phyloP scores from a whole-genome alignment of 2,113 vertebrate species.

The Pyxicephalus adspersus region DNA sequence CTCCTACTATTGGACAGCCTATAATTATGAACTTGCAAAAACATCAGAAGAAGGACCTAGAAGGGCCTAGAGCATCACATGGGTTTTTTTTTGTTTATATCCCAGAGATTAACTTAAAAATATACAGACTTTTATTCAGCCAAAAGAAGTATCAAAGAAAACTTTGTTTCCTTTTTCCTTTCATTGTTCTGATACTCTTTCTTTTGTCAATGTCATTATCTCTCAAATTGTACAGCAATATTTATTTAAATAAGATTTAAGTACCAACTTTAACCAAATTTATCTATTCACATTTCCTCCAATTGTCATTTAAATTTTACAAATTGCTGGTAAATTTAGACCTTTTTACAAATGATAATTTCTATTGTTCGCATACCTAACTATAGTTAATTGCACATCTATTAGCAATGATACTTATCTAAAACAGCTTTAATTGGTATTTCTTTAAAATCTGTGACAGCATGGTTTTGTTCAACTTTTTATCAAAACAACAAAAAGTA shows the following conservation, averaged over 20 bases:
- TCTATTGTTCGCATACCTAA: background rate
- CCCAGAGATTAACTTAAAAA: too few relatives aligned
- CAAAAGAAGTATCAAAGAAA: constrained; percentile 10
- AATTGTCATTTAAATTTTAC: constrained; percentile 15
- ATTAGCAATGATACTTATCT: background rate
- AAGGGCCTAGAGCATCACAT: too few relatives aligned
- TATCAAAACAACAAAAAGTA: too few relatives aligned
- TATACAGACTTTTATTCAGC: constrained; percentile 36
- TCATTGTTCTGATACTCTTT: constrained; percentile 18
- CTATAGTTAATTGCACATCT: background rate
- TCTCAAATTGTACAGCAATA: constrained; percentile 7
- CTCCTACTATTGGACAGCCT: too few relatives aligned
- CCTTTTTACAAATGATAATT: background rate
- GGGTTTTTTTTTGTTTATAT: too few relatives aligned
- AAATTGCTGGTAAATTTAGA: constrained; percentile 10
- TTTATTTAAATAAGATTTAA: background rate
- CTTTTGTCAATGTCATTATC: constrained; percentile 4
- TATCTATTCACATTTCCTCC: background rate
- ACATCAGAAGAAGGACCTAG: too few relatives aligned
- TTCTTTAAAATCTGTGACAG: too few relatives aligned
- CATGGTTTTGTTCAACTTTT: too few relatives aligned
- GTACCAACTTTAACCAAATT: background rate
- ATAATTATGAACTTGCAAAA: too few relatives aligned
- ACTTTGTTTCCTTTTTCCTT: background rate
- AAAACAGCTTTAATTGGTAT: too few relatives aligned